Evolutionary conservation across 2,797 vertebrate species (phyloP), one percentile per base, ranked within the genome.

Genomic region (Clarias pachynema): DNA sequence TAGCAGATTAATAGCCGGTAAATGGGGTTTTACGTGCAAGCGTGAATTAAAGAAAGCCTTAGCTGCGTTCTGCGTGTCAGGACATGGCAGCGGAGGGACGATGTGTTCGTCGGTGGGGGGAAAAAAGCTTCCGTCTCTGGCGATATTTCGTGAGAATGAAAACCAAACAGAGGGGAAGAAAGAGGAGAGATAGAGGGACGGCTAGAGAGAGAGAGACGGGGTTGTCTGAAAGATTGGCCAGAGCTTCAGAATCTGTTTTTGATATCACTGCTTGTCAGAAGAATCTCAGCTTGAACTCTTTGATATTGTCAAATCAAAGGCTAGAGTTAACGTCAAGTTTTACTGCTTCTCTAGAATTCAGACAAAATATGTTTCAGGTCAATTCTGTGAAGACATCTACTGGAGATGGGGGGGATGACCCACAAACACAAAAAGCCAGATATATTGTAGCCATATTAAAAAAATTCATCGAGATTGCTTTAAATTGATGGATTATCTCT

Each of bases 231-330:
- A 65, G n/a, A 74, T 56, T 37, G 90, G 90, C 90, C 91, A 82
- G 60, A 89, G 87, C 72, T 62, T 79, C 90, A 80, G 89, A 90
- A 90, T 91, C 87, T 87, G 44, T 88, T 93, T 90, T 91, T 93
- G 93, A 92, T 94, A 93, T 91, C 90, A 44, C 84, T 82, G 83
- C 91, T 91, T 92, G 90, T 93, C 91, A 91, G 92, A 90, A 83
- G 74, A 82, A 90, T 93, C 92, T 92, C 92, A 92, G 91, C 90
- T 87, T 86, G 85, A 92, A 87, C 86, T 84, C 91, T 94, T 93
- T 93, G 93, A 95, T 94, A 91, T 89, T 89, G 90, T 91, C 91
- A 92, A 95, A 93, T 94, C 93, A 93, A 94, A 94, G 91, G 86
- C 78, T 88, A 86, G 90, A 90, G 89, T 87, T 89, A 89, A 91